Evolutionary conservation across 1,140 invertebrate genomes (phyloP), one percentile per base, ranked within the genome.

Genomic region (Temnothorax nylanderi): DNA sequence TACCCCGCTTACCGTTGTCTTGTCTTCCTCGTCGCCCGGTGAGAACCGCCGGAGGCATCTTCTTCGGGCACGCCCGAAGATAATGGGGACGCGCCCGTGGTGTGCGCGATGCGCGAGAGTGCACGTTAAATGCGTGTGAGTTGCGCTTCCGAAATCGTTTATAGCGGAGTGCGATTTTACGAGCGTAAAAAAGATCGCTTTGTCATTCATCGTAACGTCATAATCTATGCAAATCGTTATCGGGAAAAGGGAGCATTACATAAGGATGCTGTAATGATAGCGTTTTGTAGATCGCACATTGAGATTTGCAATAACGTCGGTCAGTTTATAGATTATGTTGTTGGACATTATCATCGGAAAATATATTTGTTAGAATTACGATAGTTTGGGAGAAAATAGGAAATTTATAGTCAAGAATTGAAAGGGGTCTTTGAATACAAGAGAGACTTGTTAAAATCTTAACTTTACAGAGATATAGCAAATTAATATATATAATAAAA

Each of bases 21-120:
- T 34, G 72, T 58, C 88, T 78, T 58, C 18, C 32, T 47, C 71
- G 44, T 67, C 58, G 49, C 44, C 21, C 34, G 64, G 56, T 89
- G 75, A 75, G 75, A 86, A 88, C 54, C 51, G 76, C 65, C 87
- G 21, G 51, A 88, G 74, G 81, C 75, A 51, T 41, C 58, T 47
- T 41, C 74, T 49, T 87, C 41, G 64, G 54, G 54, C 81, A 51
- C 44, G 44, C 54, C 60, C 75, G 47, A 78, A 85, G 74, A 89
- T 89, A 88, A 85, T 88, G 32, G 71, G 49, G 34, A 44, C 54
- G 47, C 54, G 26, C 47, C 41, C 37, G 58, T 80, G 51, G 67
- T 81, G 47, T 51, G 77, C 10, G 44, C 34, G n/a, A 13, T 8
- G 7, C 26, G 77, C 49, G 16, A 69, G 34, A 32, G 47, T n/a